Evolutionary conservation across 2,113 vertebrate species (phyloP), one percentile per base, ranked within the genome.

Genomic region (Lampris incognitus): DNA sequence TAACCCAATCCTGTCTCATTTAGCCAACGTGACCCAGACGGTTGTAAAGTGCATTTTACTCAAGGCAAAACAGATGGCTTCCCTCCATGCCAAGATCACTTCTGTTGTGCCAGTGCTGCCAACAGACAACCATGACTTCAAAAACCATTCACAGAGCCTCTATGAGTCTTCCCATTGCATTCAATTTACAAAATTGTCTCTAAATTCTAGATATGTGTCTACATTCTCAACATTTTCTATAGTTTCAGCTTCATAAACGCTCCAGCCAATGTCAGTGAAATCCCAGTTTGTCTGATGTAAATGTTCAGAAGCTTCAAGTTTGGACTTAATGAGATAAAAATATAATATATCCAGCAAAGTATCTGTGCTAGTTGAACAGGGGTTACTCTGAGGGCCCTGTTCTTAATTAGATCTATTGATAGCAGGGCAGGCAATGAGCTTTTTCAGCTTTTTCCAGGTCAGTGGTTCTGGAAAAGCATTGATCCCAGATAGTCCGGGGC

Each of bases 401-500:
- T 84, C 66, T 85, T 91, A 89, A 93, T 93, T 89, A 90, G 86
- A 85, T 81, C 78, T 88, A 91, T 92, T 87, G 91, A 94, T 81
- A 89, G 84, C 79, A 55, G 79, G 81, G 85, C 81, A 54, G 60
- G 49, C 68, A 77, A 70, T 52, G 51, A 79, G 82, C 83, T 84
- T 88, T 85, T 86, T 74, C 71, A 84, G 73, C 69, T 84, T 77
- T 92, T 92, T 94, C 88, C 89, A 91, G 93, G 93, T 94, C 92
- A 93, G 54, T 87, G 88, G 69, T 54, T 56, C 63, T 63, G 74
- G 75, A 71, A 69, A 55, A 72, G 73, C 69, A 94, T 93, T 88
- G 92, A 94, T 94, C 88, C 66, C 52, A 63, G 86, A 56, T 82
- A 86, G 64, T 78, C 80, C 86, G 85, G 78, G 74, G 71, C 75